Conservation (phyloP, 2,797 vertebrate genomes). For the Heterohyrax brucei region DNA sequence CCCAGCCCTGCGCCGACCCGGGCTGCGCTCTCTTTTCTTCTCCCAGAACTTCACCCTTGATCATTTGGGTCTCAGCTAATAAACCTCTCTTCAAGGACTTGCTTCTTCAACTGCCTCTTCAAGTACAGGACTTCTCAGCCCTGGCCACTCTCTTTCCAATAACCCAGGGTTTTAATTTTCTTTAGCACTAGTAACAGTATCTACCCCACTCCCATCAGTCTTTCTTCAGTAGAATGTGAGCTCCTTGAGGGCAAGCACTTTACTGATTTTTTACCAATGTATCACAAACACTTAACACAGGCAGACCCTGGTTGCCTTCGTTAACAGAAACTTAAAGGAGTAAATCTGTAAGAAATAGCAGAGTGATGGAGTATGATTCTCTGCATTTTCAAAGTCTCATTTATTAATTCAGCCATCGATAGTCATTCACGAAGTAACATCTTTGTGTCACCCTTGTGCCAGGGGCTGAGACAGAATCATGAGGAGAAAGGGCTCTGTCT, state of each 20-base stretch:
- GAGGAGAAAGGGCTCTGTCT: neutral
- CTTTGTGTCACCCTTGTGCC: neutral
- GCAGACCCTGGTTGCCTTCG: neutral
- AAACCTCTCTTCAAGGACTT: neutral
- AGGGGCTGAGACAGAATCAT: neutral
- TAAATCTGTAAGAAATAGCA: neutral
- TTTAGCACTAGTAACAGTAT: neutral
- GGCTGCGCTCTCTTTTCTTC: neutral
- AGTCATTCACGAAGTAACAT: neutral
- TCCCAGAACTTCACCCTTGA: neutral
- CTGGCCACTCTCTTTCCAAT: no score
- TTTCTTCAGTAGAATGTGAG: neutral
- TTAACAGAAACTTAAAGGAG: neutral
- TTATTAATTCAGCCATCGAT: neutral
- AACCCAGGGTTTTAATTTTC: neutral
- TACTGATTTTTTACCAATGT: neutral
- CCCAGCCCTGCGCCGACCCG: accelerated
- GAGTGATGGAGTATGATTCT: neutral
- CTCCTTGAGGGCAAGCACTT: neutral
- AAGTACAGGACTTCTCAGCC: neutral
- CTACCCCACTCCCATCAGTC: neutral
- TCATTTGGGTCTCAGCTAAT: neutral
- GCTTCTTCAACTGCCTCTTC: neutral
- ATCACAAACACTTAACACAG: neutral
- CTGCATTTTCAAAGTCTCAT: neutral